phyloP scores from a whole-genome alignment of 2,888 invertebrate species.

The Eupithecia pulchellata region DNA sequence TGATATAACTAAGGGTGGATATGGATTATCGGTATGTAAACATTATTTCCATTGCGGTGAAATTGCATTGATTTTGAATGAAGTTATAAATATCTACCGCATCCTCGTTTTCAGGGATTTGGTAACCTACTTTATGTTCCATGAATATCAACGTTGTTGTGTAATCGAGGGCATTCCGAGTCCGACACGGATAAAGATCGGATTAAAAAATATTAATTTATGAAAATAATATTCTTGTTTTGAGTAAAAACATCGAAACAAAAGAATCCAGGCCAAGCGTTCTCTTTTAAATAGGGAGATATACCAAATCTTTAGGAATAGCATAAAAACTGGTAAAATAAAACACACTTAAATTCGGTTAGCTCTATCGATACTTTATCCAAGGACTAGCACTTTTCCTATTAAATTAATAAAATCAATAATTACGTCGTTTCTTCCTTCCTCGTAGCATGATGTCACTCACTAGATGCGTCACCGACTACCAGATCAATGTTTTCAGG shows the following conservation, averaged over 20 bases:
- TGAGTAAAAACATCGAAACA: not conserved
- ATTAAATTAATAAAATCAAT: not conserved
- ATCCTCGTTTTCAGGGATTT: conserved; percentile 44
- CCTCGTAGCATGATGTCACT: conserved; percentile 2
- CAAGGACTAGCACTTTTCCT: not conserved
- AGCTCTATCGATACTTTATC: too few species aligned
- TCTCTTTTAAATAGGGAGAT: not conserved
- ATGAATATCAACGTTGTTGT: conserved; percentile 57
- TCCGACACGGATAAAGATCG: not conserved
- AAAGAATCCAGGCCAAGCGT: not conserved
- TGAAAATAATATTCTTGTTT: not conserved
- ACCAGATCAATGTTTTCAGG: conserved; percentile 4
- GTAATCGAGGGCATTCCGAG: conserved; percentile 44
- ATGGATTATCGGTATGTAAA: not conserved
- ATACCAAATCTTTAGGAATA: not conserved
- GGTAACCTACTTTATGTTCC: conserved; percentile 59
- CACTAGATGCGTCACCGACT: not conserved
- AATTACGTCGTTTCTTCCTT: not conserved
- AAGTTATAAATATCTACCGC: not conserved
- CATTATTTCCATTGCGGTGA: not conserved
- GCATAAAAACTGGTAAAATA: not conserved
- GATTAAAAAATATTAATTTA: not conserved
- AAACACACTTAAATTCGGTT: not conserved
- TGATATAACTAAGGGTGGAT: not conserved
- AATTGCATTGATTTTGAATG: conserved; percentile 2